These are phyloP conservation scores for Calephelis perditalis DNA, from an alignment of 2,888 invertebrate genomes.

Conservation along the genomic window DNA sequence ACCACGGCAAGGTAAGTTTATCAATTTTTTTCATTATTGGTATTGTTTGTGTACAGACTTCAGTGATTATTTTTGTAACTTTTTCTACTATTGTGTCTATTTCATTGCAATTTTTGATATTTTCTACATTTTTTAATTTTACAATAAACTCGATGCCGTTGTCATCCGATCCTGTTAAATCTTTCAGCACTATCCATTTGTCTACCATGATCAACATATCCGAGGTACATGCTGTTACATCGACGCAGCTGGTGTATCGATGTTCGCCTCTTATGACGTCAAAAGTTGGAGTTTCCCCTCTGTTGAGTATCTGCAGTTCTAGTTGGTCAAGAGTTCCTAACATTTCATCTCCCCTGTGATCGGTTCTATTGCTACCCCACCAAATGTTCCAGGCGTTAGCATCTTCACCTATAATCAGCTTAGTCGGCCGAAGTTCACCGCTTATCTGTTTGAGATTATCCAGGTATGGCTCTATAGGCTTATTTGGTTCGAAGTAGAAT, in stretches of 20 bases:
- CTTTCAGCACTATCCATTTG: background rate
- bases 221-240: background rate
- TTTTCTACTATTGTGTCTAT: background rate
- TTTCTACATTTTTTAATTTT: background rate
- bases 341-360: background rate
- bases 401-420: constrained; percentile 3
- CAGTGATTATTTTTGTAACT: background rate
- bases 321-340: background rate
- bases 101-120: background rate
- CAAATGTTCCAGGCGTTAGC: constrained; percentile 5
- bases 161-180: background rate
- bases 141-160: constrained; percentile 30
- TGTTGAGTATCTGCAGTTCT: background rate
- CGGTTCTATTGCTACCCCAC: constrained; percentile 3
- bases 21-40: background rate
- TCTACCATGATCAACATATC: too few relatives aligned
- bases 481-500: too few relatives aligned
- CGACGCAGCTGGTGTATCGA: background rate
- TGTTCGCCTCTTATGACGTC: background rate
- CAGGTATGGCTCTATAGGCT: too few relatives aligned
- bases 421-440: background rate
- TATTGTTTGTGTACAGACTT: background rate
- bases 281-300: background rate
- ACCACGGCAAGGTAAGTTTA: constrained; percentile 22
- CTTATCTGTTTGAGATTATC: too few relatives aligned